Evolutionary conservation across 2,888 invertebrate species (phyloP), one percentile per base, ranked within the genome.

Genomic region (Lymantria monacha): DNA sequence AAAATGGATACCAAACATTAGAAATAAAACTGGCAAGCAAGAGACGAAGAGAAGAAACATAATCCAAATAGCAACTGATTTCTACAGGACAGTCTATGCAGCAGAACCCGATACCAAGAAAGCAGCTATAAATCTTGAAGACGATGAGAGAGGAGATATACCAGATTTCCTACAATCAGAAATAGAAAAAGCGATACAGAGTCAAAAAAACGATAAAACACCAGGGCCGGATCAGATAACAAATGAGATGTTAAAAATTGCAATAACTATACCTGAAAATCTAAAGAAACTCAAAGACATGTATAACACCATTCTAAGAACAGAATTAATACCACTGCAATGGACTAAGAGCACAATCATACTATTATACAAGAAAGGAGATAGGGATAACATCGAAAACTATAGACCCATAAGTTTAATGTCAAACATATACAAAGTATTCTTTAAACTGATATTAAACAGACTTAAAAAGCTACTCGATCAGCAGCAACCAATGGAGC

Each of bases 221-320:
- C 44, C 41, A 5, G 45, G 45, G 12, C 42, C 12, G 7, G 49
- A 45, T 42, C 45, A 49, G 7, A 45, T 49, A 30, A 42, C 49
- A 9, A 50, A 50, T 7, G 50, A 46, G 13, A 42, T 50, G 42
- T 13, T 50, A 13, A 45, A 49, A 49, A 30, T 7, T 5, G 14
- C 49, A 42, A 42, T 45, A 1, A 42, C 10, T 22, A 10, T 33
- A 42, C 46, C 49, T 5, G 49, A 49, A 44, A 49, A 49, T 12
- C 14, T 49, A 33, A 30, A 11, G 14, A 49, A 44, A 49, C 33
- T 49, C 41, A 49, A 15, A 22, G 30, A 49, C 15, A 13, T 46
- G 14, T 46, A 46, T 38, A 46, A 46, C 7, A 14, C n/a, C 30
- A 45, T 49, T 5, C 10, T 44, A 44, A 45, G 36, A 30, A 13